Evolutionary conservation across 2,888 invertebrate genomes (phyloP), one percentile per base, ranked within the genome.

Genomic region (Acrocyrtus sp.): DNA sequence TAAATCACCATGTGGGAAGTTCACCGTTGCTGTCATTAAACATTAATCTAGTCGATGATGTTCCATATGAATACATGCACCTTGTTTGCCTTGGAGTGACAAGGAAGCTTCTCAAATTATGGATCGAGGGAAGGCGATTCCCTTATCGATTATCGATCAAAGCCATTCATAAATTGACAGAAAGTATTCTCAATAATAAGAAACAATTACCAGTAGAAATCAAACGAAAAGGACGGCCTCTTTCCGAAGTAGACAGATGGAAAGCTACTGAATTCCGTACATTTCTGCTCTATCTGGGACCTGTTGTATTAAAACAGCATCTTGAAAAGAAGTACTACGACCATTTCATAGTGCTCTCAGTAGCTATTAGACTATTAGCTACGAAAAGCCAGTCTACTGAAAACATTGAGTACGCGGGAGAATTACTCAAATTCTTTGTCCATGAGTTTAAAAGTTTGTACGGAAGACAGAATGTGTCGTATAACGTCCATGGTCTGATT

Each of bases 211-310:
- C 63, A 12, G 27, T 15, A 10, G 81, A 82, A 60, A 81, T 82
- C 74, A 57, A 54, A 1, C 51, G 82, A 27, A 82, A 80, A 72
- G 78, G 77, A 2, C 62, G 81, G 24, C 12, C 74, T 3, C 41
- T 82, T 1, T 51, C 10, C 45, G 78, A 81, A 45, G 24, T 81
- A 4, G 80, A 80, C 2, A 48, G 80, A 17, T 82, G 80, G 79
- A 82, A 82, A 63, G 82, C 82, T 8, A 81, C 81, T 3, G 82
- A 82, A 70, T 80, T 78, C 54, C 26, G 81, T 4, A 73, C 65
- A n/a, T 79, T 82, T 75, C 22, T 82, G 6, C 26, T 82, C 15
- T 82, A 82, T 58, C 78, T 77, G 3, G 82, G 82, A n/a, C 77
- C 66, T 10, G 67, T 82, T 1, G 72, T 75, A 24, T 54, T 82